phyloP scores from a whole-genome alignment of 1,140 invertebrate genomes.

The Calosoma granatense region DNA sequence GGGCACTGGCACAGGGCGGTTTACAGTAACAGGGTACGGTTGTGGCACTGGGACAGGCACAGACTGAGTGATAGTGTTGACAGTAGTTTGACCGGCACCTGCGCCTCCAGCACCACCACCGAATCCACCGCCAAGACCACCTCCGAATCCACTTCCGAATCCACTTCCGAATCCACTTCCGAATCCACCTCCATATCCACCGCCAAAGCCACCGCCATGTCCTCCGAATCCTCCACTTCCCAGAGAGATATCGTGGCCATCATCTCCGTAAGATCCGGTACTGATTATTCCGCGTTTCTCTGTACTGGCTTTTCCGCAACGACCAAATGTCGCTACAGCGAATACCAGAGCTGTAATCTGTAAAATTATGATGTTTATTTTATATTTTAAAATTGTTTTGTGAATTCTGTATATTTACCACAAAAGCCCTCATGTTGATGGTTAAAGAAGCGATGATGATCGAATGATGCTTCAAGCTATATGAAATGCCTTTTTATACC shows the following conservation, averaged over 20 bases:
- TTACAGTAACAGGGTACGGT: conserved; percentile 34
- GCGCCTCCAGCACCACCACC: conserved; percentile 17
- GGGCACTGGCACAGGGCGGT: conserved; percentile 24
- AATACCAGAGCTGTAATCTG: conserved; percentile 15
- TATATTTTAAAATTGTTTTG: not conserved
- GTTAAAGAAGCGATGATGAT: not conserved
- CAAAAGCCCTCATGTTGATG: not conserved
- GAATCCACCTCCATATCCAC: conserved; percentile 13
- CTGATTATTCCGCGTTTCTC: not conserved
- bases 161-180: conserved; percentile 15
- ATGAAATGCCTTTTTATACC: too few species aligned
- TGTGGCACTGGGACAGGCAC: conserved; percentile 21
- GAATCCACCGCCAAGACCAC: conserved; percentile 15
- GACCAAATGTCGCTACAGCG: conserved; percentile 14
- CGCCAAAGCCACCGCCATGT: not conserved
- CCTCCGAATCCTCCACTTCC: not conserved
- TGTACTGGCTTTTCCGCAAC: conserved; percentile 11
- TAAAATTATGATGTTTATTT: not conserved
- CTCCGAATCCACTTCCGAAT: conserved; percentile 14
- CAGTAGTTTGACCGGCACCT: conserved; percentile 16
- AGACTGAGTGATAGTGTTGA: conserved; percentile 12
- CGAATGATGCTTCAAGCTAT: too few species aligned
- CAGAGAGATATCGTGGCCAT: conserved; percentile 8
- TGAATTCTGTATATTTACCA: not conserved
- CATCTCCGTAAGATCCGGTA: conserved; percentile 5